Conservation (phyloP, 2,113 vertebrate species). For the Rallus limicola region DNA sequence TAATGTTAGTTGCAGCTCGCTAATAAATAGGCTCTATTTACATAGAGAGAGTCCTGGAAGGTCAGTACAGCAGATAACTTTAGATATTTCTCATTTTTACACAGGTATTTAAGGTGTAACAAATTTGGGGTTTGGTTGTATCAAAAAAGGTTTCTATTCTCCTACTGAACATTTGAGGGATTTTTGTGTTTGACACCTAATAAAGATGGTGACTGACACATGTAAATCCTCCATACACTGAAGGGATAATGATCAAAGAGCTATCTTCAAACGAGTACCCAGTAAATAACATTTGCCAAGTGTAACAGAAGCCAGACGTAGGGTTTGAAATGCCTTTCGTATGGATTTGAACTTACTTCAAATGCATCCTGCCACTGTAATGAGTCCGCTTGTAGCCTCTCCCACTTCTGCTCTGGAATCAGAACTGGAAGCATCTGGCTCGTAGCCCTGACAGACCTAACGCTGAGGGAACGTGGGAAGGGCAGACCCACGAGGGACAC, state of each 20-base stretch:
- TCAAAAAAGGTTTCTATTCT: slow-evolving; percentile 58
- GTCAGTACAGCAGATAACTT: slow-evolving; percentile 50
- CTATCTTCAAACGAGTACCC: not conserved
- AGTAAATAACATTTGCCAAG: not conserved
- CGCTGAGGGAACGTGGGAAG: not conserved
- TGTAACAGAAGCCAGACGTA: not conserved
- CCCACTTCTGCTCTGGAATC: slow-evolving; percentile 2
- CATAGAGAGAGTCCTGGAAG: slow-evolving; percentile 36
- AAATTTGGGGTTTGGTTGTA: not conserved
- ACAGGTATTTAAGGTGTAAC: slow-evolving; percentile 33
- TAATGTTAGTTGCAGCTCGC: slow-evolving; percentile 31
- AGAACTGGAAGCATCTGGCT: not conserved
- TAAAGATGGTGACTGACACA: not conserved
- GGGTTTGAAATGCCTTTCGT: not conserved
- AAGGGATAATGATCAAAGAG: slow-evolving; percentile 29
- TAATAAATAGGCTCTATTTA: slow-evolving; percentile 62
- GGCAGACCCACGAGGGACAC: not conserved
- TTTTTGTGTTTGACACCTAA: slow-evolving; percentile 38
- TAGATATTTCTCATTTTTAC: slow-evolving; percentile 32
- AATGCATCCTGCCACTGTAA: not conserved
- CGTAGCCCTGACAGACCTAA: not conserved
- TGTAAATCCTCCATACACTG: slow-evolving; percentile 50
- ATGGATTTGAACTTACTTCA: not conserved
- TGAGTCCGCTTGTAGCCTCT: not conserved
- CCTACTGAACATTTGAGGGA: slow-evolving; percentile 22